Base-by-base conservation (phyloP, 2,888 invertebrate genomes). In the Chrysolina americana region DNA sequence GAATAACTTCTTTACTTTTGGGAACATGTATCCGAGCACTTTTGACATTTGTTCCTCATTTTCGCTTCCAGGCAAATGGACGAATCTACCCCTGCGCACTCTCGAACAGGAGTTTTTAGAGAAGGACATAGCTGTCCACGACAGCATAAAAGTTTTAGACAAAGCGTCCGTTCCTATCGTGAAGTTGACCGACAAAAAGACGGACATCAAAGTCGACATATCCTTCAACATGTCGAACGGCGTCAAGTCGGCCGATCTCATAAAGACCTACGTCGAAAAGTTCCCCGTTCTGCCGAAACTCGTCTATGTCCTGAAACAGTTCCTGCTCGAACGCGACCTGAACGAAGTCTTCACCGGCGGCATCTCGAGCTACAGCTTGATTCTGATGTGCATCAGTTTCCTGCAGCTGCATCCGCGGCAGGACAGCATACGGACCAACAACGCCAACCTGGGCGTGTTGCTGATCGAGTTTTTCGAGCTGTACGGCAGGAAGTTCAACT, bases 341-440 rank as follows among this genome's bases (percentile, higher is more conserved):
- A 99, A 99, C 90, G 99, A 99, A 92, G 99, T 99, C 85, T 99
- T 98, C 90, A 98, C 98, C 79, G 98, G 99, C 79, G 99, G 99
- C 88, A 98, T 99, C 89, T 98, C 98, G 82, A 99, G 98, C 76
- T 99, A 99, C 91, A 97, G 98, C 86, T 93, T 99, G 83, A 98
- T 99, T 88, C 93, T 99, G 81, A 97, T 99, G 95, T 96, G 97
- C 87, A 97, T 99, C 89, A 98, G 97, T 91, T 99, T 99, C 90
- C 92, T 99, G 80, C 93, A 97, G 91, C 90, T 97, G 86, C 98
- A 98, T 90, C 96, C 96, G 75, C 91, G 97, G 79, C 93, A 93
- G 78, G 94, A 96, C 87, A 91, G 93, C 68, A 91, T 91, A 53
- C 86, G 89, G 1, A 79, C 77, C 47, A 76, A 66, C 48, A 74